phyloP scores from a whole-genome alignment of 2,113 vertebrate genomes.

The Asarcornis scutulata region DNA sequence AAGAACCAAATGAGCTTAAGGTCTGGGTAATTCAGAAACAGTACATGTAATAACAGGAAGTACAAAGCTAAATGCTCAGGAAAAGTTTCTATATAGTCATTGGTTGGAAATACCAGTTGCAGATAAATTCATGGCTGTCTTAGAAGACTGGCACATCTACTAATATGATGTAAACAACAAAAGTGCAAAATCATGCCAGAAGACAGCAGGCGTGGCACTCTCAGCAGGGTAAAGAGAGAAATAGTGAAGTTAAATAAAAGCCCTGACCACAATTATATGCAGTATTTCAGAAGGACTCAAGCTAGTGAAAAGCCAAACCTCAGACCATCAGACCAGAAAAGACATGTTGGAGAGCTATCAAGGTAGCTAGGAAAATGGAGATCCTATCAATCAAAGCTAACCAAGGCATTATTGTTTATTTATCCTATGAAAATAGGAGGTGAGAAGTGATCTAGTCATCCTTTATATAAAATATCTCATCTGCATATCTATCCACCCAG shows the following conservation, averaged over 20 bases:
- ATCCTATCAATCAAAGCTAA: neutral
- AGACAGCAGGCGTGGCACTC: neutral
- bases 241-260: neutral
- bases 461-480: neutral
- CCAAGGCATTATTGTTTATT: neutral
- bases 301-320: neutral
- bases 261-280: neutral
- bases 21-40: neutral
- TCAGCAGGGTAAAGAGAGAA: neutral
- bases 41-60: neutral
- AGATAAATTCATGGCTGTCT: neutral
- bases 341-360: neutral
- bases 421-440: rapidly evolving
- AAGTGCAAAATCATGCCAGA: neutral
- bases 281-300: neutral
- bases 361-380: neutral
- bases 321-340: neutral
- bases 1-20: neutral
- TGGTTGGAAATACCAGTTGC: neutral
- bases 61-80: neutral
- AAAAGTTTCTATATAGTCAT: neutral
- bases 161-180: neutral
- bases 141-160: neutral
- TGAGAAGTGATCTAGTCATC: neutral
- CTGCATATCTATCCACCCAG: neutral